Percentiles rank a stretch among this genome's conserved stretches.
Evolutionary conservation across 2,888 invertebrate genomes (phyloP).

Genomic region (Rhabditoides inermis): DNA sequence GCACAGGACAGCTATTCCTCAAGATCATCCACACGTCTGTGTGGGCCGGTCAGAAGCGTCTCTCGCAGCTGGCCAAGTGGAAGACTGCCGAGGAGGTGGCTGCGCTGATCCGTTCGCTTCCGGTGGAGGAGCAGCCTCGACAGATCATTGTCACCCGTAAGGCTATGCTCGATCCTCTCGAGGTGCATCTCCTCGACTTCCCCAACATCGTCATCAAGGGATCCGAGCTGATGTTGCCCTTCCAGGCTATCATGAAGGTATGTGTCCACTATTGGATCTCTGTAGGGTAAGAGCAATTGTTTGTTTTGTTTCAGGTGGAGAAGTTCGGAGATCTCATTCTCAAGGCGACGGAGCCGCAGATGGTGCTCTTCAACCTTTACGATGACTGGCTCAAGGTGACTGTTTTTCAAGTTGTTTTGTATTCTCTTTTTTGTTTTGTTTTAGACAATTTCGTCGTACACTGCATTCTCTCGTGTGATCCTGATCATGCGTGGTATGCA

Average conservation of each 20-base stretch:
- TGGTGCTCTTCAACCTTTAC: slow-evolving; percentile 97
- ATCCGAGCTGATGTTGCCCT: slow-evolving; percentile 91
- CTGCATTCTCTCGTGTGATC: slow-evolving; percentile 92
- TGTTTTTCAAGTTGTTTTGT: background rate
- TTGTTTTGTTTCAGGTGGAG: slow-evolving; percentile 62
- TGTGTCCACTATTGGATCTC: too few species aligned
- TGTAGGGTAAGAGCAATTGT: background rate
- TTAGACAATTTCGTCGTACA: slow-evolving; percentile 88
- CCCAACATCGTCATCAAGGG: slow-evolving; percentile 99
- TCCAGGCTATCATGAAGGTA: slow-evolving; percentile 66
- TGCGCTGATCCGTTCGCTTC: slow-evolving; percentile 91
- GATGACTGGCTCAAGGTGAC: slow-evolving; percentile 87
- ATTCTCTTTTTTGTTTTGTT: background rate
- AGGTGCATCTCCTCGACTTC: slow-evolving; percentile 95
- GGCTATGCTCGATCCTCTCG: slow-evolving; percentile 98
- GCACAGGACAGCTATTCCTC: slow-evolving; percentile 90
- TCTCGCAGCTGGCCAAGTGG: slow-evolving; percentile 98
- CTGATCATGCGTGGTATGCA: slow-evolving; percentile 90
- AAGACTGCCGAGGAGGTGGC: slow-evolving; percentile 99
- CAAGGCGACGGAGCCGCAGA: slow-evolving; percentile 98
- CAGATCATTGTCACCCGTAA: slow-evolving; percentile 99
- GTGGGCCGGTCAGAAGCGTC: slow-evolving; percentile 99
- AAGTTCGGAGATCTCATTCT: slow-evolving; percentile 97
- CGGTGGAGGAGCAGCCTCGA: slow-evolving; percentile 98
- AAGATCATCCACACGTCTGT: slow-evolving; percentile 99